Evolutionary conservation across 2,888 invertebrate genomes (phyloP).

Genomic region (Tipula helvola): DNA sequence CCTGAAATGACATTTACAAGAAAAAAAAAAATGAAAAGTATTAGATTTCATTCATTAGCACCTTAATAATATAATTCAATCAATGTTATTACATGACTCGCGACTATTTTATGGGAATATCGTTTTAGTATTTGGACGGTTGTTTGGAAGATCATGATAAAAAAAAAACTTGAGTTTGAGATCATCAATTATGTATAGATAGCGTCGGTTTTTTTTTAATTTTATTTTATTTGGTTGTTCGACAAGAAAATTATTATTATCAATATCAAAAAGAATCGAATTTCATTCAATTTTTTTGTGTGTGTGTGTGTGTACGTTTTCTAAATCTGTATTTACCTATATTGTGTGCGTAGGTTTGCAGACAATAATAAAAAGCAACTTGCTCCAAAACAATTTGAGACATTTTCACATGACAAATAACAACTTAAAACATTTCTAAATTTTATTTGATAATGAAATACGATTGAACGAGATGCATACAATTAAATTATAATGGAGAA

Average conservation of each 20-base stretch:
- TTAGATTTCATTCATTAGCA: not conserved
- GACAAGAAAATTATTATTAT: not conserved
- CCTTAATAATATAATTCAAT: not conserved
- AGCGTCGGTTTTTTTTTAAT: not conserved
- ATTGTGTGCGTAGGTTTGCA: not conserved
- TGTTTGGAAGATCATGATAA: not conserved
- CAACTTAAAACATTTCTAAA: too few relatives aligned
- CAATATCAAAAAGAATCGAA: not conserved
- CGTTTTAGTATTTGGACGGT: not conserved
- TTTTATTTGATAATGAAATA: too few relatives aligned
- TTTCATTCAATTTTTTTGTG: not conserved
- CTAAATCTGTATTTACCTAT: not conserved
- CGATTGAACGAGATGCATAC: too few relatives aligned
- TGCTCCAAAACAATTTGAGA: not conserved
- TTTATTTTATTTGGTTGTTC: not conserved
- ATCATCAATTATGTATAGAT: not conserved
- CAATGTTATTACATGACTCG: not conserved
- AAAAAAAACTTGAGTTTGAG: not conserved
- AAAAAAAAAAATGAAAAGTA: not conserved
- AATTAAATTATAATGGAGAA: too few relatives aligned
- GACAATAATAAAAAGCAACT: not conserved
- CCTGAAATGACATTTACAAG: slow-evolving; percentile 30
- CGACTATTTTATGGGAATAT: not conserved
- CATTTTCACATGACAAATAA: not conserved
- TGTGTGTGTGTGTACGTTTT: not conserved